Base-by-base conservation (phyloP, 2,113 vertebrate species). In the Catagonus wagneri region DNA sequence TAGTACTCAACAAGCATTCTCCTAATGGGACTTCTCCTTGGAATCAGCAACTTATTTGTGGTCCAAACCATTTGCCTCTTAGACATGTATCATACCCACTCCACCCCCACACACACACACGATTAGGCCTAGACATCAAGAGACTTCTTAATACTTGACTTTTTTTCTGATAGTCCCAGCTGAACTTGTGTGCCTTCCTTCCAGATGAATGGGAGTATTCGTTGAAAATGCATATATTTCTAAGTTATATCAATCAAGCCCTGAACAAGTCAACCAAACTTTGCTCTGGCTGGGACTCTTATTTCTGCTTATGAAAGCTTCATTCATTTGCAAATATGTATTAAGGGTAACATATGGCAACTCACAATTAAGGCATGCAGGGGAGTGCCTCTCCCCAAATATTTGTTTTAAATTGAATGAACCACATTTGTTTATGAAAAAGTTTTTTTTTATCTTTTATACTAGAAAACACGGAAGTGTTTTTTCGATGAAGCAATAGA, bases 351-450 rank as follows among this genome's bases (percentile, higher is more conserved):
- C 54, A 34, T 19, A 20, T 22, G 16, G 15, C 68, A 69, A 63
- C 58, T 92, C 94, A 60, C 36, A 79, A 89, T 80, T n/a, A 92
- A 96, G 15, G 8, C 58, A 80, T 83, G 52, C 90, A 20, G 52
- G 39, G 78, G 5, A 72, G 19, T 20, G 3, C 29, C 56, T 72
- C 61, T 94, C 29, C 44, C 61, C 39, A 86, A 92, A 89, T 92
- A 93, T 93, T 94, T 85, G 76, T 69, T 97, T 93, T 89, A 92
- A 94, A 86, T 89, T 93, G 95, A 96, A 72, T 78, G 63, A 86
- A 44, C 39, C 58, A 60, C 17, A 13, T 89, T 90, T 91, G 68
- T 92, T 83, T 87, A 94, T 96, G 58, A 58, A 20, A 83, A 91
- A 56, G 74, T 69, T 74, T 86, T 69, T 83, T 89, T 34, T 69